Evolutionary conservation across 1,140 invertebrate genomes (phyloP).

Genomic region (Solenopsis invicta): DNA sequence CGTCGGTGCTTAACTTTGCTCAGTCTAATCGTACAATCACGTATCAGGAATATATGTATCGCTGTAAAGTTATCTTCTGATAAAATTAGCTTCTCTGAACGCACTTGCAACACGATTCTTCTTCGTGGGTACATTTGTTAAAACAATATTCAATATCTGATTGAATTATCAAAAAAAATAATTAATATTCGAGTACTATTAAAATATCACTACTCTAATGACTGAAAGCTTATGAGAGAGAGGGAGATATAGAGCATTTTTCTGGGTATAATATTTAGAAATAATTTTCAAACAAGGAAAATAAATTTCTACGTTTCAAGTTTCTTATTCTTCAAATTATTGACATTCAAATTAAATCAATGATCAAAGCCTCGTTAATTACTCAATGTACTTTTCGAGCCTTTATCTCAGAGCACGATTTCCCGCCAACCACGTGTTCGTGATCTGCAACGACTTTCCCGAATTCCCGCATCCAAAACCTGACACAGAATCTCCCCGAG

Average conservation of each 20-base stretch:
- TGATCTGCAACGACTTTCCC: neutral
- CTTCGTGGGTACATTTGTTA: neutral
- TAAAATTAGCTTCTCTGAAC: neutral
- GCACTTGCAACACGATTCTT: neutral
- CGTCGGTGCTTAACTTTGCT: conserved; percentile 44
- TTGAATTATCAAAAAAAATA: neutral
- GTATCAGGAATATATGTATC: conserved; percentile 14
- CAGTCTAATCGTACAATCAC: conserved; percentile 23
- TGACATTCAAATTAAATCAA: neutral
- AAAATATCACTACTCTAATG: neutral
- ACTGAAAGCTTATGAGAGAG: neutral
- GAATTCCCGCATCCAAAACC: conserved; percentile 36
- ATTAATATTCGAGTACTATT: neutral
- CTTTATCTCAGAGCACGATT: conserved; percentile 1
- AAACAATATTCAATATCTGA: neutral
- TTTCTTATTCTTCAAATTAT: conserved; percentile 3
- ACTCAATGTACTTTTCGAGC: neutral
- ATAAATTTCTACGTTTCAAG: neutral
- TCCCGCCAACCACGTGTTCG: neutral
- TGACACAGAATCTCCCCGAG: conserved; percentile 41
- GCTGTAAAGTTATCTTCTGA: conserved; percentile 4
- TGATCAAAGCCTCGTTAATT: conserved; percentile 19
- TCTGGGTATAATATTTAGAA: conserved; percentile 9
- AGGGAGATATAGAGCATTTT: neutral
- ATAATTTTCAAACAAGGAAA: neutral